phyloP scores from a whole-genome alignment of 2,888 invertebrate genomes.

The Villa cingulata region DNA sequence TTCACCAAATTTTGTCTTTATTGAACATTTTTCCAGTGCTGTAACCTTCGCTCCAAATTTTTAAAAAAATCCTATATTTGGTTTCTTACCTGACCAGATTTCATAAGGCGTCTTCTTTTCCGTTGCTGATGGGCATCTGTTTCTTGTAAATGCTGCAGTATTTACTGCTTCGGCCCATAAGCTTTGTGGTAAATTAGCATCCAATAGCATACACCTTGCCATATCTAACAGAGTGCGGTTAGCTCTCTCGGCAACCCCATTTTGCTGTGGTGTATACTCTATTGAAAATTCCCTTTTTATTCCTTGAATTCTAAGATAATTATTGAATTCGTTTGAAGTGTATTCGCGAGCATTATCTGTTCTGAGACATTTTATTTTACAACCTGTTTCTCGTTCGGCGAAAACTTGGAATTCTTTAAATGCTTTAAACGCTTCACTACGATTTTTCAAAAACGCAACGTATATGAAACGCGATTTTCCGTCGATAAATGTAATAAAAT shows the following conservation, averaged over 20 bases:
- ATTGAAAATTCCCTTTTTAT: conserved; percentile 15
- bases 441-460: conserved; percentile 7
- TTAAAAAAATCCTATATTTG: no score
- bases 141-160: no score
- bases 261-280: conserved; percentile 17
- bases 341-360: no score
- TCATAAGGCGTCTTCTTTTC: no score
- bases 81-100: no score
- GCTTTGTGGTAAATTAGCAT: conserved; percentile 14
- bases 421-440: no score
- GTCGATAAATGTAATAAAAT: no score
- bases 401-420: no score
- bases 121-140: conserved; percentile 10
- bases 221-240: conserved; percentile 18
- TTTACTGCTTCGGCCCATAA: conserved; percentile 19
- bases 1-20: no score
- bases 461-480: neutral
- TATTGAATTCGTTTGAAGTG: conserved; percentile 4
- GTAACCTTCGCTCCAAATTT: conserved; percentile 11
- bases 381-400: no score
- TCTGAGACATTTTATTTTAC: no score
- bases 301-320: conserved; percentile 14
- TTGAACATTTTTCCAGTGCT: no score
- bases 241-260: conserved; percentile 18
- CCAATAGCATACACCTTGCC: conserved; percentile 18